Conservation (phyloP, 2,113 vertebrate species). For the Oryzias celebensis region DNA sequence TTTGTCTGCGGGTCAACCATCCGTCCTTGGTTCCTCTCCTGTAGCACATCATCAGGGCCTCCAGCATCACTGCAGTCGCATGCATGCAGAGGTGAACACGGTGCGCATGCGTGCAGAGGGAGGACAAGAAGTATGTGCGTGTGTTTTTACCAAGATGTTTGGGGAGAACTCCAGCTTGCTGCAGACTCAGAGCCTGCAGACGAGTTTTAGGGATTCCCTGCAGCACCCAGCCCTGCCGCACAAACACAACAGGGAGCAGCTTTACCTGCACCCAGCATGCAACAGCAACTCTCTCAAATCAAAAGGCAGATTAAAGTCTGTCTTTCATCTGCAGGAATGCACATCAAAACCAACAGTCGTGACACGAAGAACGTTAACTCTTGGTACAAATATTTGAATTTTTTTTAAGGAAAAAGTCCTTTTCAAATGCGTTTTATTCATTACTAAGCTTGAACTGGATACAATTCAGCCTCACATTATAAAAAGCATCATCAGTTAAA, state of each 20-base stretch:
- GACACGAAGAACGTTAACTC: too few species aligned
- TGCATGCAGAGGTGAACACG: neutral
- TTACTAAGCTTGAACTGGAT: too few species aligned
- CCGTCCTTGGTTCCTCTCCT: constrained; percentile 84
- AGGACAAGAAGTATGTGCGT: neutral
- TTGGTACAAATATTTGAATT: too few species aligned
- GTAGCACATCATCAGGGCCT: constrained; percentile 83
- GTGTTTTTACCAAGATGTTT: constrained; percentile 82
- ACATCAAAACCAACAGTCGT: too few species aligned
- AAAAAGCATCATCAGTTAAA: too few species aligned
- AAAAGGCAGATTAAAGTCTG: too few species aligned
- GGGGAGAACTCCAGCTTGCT: constrained; percentile 81
- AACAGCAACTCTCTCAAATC: too few species aligned
- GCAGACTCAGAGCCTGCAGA: constrained; percentile 83
- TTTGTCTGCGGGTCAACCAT: constrained; percentile 82
- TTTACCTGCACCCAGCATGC: too few species aligned
- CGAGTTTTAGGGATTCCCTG: constrained; percentile 84
- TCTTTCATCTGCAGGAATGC: too few species aligned
- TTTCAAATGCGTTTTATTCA: too few species aligned
- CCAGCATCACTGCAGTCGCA: constrained; percentile 82
- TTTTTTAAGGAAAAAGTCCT: too few species aligned
- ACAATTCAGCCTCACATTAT: too few species aligned
- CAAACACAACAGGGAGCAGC: constrained; percentile 8
- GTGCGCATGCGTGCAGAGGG: neutral
- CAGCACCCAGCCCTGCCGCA: constrained; percentile 89